Evolutionary conservation across 2,888 invertebrate species (phyloP).

Genomic region (Meteorus colon): DNA sequence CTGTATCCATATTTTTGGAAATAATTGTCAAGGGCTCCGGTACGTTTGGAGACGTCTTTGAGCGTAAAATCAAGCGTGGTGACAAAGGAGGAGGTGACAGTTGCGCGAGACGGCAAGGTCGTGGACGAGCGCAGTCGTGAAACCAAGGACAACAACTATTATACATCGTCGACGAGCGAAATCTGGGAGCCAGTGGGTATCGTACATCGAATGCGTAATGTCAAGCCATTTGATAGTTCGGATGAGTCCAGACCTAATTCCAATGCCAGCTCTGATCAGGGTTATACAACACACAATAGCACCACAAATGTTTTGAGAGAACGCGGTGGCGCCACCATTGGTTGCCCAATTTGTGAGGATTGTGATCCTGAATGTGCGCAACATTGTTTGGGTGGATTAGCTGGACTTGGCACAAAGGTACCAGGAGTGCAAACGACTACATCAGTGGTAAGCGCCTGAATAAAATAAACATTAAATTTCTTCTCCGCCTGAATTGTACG

Average conservation of each 20-base stretch:
- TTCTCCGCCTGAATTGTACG: constrained; percentile 18
- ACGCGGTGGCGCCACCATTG: constrained; percentile 59
- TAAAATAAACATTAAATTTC: constrained; percentile 21
- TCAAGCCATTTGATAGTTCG: constrained; percentile 70
- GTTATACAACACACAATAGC: constrained; percentile 69
- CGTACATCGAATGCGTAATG: constrained; percentile 65
- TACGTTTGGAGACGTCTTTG: constrained; percentile 81
- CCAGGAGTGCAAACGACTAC: constrained; percentile 65
- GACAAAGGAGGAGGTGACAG: constrained; percentile 82
- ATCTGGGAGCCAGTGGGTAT: constrained; percentile 78
- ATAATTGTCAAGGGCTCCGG: constrained; percentile 75
- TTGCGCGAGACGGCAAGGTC: constrained; percentile 79
- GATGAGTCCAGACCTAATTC: constrained; percentile 71
- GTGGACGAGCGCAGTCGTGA: constrained; percentile 83
- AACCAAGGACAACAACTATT: constrained; percentile 82
- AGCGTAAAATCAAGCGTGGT: constrained; percentile 83
- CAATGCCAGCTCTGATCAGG: constrained; percentile 71
- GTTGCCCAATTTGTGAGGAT: constrained; percentile 63
- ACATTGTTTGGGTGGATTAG: constrained; percentile 63
- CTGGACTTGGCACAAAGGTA: constrained; percentile 59
- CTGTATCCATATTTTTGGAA: constrained; percentile 28
- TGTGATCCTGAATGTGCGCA: constrained; percentile 59
- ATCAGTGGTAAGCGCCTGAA: constrained; percentile 66
- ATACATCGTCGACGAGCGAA: constrained; percentile 80
- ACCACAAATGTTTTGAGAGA: constrained; percentile 67